Conservation (phyloP, 2,888 invertebrate species). For the Eulithis prunata region DNA sequence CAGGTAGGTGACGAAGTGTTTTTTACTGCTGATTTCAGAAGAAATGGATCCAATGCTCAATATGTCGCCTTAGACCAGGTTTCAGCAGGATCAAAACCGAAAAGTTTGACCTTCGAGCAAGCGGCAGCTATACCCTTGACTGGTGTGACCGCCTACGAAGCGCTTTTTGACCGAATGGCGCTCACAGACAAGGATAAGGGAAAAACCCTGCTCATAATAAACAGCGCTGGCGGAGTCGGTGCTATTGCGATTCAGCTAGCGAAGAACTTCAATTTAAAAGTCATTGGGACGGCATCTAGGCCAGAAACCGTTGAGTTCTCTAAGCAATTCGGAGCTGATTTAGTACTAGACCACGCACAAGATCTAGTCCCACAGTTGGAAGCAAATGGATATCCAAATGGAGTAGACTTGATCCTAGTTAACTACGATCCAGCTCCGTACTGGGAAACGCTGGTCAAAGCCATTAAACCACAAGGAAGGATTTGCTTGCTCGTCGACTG, state of each 20-base stretch:
- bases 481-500: slow-evolving; percentile 75
- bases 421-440: slow-evolving; percentile 76
- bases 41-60: slow-evolving; percentile 71
- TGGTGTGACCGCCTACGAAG: slow-evolving; percentile 68
- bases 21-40: slow-evolving; percentile 66
- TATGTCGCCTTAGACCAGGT: slow-evolving; percentile 68
- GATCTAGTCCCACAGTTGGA: slow-evolving; percentile 65
- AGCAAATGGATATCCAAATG: slow-evolving; percentile 59
- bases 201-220: slow-evolving; percentile 68
- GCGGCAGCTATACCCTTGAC: slow-evolving; percentile 76
- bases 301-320: slow-evolving; percentile 64
- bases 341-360: slow-evolving; percentile 67
- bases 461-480: slow-evolving; percentile 71
- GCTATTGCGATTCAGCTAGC: slow-evolving; percentile 71
- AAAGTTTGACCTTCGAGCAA: slow-evolving; percentile 68
- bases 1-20: slow-evolving; percentile 73
- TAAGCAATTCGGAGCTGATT: slow-evolving; percentile 59
- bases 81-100: slow-evolving; percentile 66
- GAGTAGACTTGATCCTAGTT: slow-evolving; percentile 71
- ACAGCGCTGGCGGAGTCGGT: slow-evolving; percentile 76
- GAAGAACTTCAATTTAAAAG: slow-evolving; percentile 65
- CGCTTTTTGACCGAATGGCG: slow-evolving; percentile 64
- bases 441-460: slow-evolving; percentile 69
- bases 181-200: slow-evolving; percentile 70
- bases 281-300: slow-evolving; percentile 74